phyloP scores from a whole-genome alignment of 2,797 vertebrate genomes.

The Pyrocephalus nanus region DNA sequence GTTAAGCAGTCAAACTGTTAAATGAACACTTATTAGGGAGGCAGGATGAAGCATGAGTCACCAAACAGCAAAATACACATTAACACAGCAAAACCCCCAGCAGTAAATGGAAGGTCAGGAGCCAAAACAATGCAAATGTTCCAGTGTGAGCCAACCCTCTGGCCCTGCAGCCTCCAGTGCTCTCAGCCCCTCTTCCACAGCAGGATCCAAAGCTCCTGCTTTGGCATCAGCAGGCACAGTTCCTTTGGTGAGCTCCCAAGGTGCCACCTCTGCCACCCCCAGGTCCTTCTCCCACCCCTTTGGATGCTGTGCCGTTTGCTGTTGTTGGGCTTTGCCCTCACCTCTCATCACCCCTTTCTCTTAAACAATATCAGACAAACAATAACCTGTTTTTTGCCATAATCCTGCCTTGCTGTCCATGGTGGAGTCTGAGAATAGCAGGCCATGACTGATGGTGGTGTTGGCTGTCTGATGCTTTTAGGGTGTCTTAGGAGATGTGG shows the following conservation, averaged over 20 bases:
- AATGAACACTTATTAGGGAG: constrained; percentile 29
- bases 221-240: not conserved
- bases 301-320: rapidly evolving
- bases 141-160: not conserved
- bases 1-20: constrained; percentile 8
- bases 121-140: not conserved
- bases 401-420: not conserved
- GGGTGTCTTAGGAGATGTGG: not conserved
- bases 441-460: not conserved
- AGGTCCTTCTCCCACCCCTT: not conserved
- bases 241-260: not conserved
- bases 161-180: not conserved
- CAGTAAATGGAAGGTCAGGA: not conserved
- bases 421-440: not conserved
- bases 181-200: not conserved
- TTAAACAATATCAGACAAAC: not conserved
- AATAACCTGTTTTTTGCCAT: not conserved
- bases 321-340: rapidly evolving
- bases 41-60: not conserved
- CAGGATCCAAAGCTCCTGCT: not conserved
- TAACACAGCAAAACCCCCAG: not conserved
- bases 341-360: not conserved
- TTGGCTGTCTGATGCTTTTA: not conserved
- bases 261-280: not conserved
- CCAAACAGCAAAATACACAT: not conserved